Base-by-base conservation (phyloP, 2,113 vertebrate genomes). In the Microtus oregoni region DNA sequence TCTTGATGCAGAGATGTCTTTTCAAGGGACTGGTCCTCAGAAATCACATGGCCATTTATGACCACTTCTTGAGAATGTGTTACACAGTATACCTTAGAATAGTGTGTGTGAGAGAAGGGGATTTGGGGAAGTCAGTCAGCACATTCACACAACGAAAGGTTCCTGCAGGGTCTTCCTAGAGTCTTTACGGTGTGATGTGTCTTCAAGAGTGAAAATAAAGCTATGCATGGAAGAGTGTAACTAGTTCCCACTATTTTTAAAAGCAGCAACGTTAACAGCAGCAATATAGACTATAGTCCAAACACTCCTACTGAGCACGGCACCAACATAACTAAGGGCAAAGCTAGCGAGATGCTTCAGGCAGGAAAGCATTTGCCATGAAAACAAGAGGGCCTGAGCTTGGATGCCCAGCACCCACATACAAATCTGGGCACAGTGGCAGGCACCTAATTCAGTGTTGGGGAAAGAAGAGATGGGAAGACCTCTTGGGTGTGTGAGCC, bases 81-180 rank as follows among this genome's bases (percentile, higher is more conserved):
- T 68, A 58, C 26, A 86, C 1, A 86, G 32, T 61, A n/a, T n/a
- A 89, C 38, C 83, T 81, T 47, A 41, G 85, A 86, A 81, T 2
- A 61, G 10, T 13, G n/a, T 6, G 72, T 20, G 15, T 72, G 14
- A 1, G 28, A 47, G 41, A 8, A 79, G 4, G 3, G 26, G 19
- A 76, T 83, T 78, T 79, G 47, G 44, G 67, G 78, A 85, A 94
- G 67, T 72, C 79, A 93, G 67, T 76, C 67, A 19, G 15, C 89
- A 67, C 55, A 50, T 17, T 83, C 41, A 72, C 14, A 22, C 47
- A 81, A 85, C 17, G 0, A 17, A 52, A 67, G 92, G 78, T 83
- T 67, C 67, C 41, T 47, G 65, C 22, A 65, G 7, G 44, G 41
- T 50, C 41, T 52, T 35, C 6, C 44, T 41, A 58, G 44, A 92